Conservation (phyloP, 1,140 invertebrate genomes). For the Lerema accius region DNA sequence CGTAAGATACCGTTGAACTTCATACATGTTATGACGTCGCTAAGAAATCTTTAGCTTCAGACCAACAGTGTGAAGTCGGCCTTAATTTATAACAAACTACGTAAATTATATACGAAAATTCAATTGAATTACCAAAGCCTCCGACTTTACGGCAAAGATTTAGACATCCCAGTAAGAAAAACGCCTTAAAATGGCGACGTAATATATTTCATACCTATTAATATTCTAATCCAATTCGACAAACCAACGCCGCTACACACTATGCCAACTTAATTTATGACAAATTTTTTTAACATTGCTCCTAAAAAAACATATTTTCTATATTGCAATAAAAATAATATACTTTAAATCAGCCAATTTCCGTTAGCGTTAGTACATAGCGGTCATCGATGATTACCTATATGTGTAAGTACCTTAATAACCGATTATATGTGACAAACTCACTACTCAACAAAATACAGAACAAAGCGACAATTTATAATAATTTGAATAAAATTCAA, state of each 20-base stretch:
- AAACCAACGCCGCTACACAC: background rate
- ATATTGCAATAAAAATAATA: no score
- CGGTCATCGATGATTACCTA: conserved; percentile 36
- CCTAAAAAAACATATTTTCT: no score
- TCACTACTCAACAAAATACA: conserved; percentile 42
- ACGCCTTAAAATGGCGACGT: no score
- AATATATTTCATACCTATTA: no score
- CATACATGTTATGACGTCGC: no score
- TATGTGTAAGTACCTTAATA: conserved; percentile 61
- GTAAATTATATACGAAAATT: background rate
- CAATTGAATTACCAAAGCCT: background rate
- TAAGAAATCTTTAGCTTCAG: no score
- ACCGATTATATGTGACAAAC: conserved; percentile 51
- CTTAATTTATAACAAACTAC: background rate
- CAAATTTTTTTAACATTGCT: no score
- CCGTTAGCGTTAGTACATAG: no score
- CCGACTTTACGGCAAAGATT: background rate
- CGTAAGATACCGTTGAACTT: no score
- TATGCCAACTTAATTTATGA: background rate
- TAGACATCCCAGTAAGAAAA: background rate
- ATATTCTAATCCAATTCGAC: no score
- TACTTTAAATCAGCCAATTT: no score
- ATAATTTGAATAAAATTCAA: conserved; percentile 35
- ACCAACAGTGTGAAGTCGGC: background rate
- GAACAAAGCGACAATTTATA: conserved; percentile 40